phyloP scores from a whole-genome alignment of 2,888 invertebrate genomes.

The Druceiella hillmani region DNA sequence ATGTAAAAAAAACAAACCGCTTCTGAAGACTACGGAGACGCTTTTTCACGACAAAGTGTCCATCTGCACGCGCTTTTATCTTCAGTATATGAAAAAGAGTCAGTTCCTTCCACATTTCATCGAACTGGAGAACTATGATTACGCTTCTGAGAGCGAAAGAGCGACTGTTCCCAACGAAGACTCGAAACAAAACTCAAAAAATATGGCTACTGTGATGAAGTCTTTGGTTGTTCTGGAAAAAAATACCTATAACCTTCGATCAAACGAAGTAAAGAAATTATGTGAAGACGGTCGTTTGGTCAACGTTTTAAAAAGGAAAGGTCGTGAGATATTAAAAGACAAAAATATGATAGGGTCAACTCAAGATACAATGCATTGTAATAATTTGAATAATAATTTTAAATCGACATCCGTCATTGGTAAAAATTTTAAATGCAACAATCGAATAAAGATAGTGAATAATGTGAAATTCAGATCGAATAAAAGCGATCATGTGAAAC shows the following conservation, averaged over 20 bases:
- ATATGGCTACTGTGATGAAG: too few relatives aligned
- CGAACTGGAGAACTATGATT: constrained; percentile 37
- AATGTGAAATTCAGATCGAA: too few relatives aligned
- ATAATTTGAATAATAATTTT: too few relatives aligned
- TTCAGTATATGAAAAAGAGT: constrained; percentile 40
- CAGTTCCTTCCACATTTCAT: constrained; percentile 38
- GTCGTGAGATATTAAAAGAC: too few relatives aligned
- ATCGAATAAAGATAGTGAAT: too few relatives aligned
- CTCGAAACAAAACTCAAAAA: constrained; percentile 9
- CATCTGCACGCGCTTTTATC: constrained; percentile 41
- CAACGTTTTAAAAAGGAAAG: too few relatives aligned
- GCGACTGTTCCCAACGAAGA: constrained; percentile 27
- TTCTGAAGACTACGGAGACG: constrained; percentile 40
- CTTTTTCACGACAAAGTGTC: constrained; percentile 44
- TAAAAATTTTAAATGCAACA: too few relatives aligned
- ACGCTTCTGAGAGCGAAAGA: constrained; percentile 41
- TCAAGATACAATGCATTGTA: too few relatives aligned
- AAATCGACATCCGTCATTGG: too few relatives aligned
- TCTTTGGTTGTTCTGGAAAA: constrained; percentile 32
- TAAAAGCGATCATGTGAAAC: too few relatives aligned
- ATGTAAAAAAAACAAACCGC: constrained; percentile 33
- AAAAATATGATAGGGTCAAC: too few relatives aligned
- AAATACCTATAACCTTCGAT: constrained; percentile 37
- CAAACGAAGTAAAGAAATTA: constrained; percentile 35
- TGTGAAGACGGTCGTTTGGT: too few relatives aligned